Conservation (phyloP, 2,888 invertebrate genomes). For the Trilocha varians region DNA sequence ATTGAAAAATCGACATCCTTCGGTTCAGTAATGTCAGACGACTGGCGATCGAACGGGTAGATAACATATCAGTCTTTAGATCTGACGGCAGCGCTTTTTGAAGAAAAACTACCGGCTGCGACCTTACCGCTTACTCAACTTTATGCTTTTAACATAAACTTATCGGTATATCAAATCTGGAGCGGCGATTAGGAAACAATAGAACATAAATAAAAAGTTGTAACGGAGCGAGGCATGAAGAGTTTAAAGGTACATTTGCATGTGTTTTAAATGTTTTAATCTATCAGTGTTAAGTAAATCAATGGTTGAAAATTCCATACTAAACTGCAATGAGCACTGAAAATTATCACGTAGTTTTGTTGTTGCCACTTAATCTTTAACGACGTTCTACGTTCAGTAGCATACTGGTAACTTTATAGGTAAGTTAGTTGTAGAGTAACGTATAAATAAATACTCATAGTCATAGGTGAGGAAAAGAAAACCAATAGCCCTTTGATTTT, state of each 20-base stretch:
- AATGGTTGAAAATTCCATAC: too few species aligned
- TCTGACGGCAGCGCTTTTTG: constrained; percentile 48
- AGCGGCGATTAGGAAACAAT: constrained; percentile 65
- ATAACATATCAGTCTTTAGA: constrained; percentile 50
- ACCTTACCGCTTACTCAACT: constrained; percentile 47
- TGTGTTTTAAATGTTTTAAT: not conserved
- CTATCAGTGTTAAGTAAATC: too few species aligned
- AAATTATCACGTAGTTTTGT: too few species aligned
- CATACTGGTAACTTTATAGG: too few species aligned
- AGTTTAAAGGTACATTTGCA: constrained; percentile 23
- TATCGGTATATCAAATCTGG: constrained; percentile 59
- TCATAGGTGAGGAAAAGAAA: too few species aligned
- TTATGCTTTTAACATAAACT: constrained; percentile 58
- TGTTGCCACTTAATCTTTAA: too few species aligned
- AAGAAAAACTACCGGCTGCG: constrained; percentile 44
- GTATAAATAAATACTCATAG: too few species aligned
- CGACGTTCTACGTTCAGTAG: too few species aligned
- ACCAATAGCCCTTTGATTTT: too few species aligned
- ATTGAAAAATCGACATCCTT: constrained; percentile 46
- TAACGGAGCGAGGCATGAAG: constrained; percentile 50
- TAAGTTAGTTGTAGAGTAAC: too few species aligned
- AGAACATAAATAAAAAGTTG: constrained; percentile 60
- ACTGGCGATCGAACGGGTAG: constrained; percentile 47
- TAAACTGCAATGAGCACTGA: too few species aligned
- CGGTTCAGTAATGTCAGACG: constrained; percentile 39